These are phyloP conservation scores for Elgaria multicarinata DNA, from an alignment of 2,113 vertebrate genomes.

Conservation along the genomic window DNA sequence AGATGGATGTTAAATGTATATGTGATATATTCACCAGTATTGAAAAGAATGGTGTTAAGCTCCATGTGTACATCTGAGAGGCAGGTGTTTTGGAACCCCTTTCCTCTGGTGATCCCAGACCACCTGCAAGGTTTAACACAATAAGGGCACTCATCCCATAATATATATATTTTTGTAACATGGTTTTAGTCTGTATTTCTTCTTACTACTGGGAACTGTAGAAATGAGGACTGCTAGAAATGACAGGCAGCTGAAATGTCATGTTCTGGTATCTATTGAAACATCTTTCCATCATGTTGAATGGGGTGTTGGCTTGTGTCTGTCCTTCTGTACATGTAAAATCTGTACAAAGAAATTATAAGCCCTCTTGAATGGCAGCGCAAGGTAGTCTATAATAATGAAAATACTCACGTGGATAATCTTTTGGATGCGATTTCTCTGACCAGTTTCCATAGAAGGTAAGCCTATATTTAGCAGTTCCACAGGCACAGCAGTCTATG, in stretches of 20 bases:
- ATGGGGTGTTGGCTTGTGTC: neutral
- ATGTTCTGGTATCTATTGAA: neutral
- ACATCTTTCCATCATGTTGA: neutral
- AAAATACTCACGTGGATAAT: constrained; percentile 92
- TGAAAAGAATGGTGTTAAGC: neutral
- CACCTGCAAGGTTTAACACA: neutral
- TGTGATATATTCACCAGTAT: neutral
- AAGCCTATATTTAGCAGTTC: constrained; percentile 95
- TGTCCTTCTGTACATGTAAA: neutral
- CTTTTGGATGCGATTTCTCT: constrained; percentile 93
- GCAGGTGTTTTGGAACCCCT: neutral
- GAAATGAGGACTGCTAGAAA: too few relatives aligned
- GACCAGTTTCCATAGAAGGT: constrained; percentile 99
- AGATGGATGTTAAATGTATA: neutral
- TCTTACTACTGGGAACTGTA: neutral
- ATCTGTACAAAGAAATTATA: neutral
- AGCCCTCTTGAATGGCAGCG: neutral
- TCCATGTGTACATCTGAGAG: neutral
- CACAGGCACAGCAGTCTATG: constrained; percentile 94
- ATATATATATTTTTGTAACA: neutral
- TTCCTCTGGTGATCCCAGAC: too few relatives aligned
- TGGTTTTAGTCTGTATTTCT: neutral
- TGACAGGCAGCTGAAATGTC: neutral
- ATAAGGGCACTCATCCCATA: neutral
- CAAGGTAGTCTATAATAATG: neutral